Evolutionary conservation across 2,888 invertebrate species (phyloP).

Genomic region (Lottia scabra): DNA sequence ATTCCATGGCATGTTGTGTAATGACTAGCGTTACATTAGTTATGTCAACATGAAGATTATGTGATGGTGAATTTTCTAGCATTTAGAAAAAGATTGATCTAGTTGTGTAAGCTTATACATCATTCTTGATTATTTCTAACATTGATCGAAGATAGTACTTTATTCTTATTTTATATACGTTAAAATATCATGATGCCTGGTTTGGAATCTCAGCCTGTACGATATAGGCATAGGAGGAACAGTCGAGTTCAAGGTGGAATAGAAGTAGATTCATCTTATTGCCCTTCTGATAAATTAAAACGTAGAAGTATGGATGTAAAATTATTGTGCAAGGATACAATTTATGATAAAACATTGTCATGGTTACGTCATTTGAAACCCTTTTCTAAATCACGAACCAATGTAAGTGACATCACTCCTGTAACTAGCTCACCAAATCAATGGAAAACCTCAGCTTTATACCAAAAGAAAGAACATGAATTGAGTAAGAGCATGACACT

Average conservation of each 20-base stretch:
- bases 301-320: constrained; percentile 10
- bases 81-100: too few species aligned
- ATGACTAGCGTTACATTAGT: too few species aligned
- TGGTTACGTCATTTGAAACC: constrained; percentile 35
- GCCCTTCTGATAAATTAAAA: not conserved
- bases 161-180: not conserved
- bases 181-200: not conserved
- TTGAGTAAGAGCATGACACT: constrained; percentile 36
- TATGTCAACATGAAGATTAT: too few species aligned
- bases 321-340: constrained; percentile 28
- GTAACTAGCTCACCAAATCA: not conserved
- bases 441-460: not conserved
- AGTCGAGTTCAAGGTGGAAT: not conserved
- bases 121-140: too few species aligned
- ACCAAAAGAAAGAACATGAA: constrained; percentile 7
- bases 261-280: not conserved
- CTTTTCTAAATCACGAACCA: constrained; percentile 20
- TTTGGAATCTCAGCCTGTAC: constrained; percentile 1
- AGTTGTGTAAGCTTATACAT: too few species aligned
- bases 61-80: too few species aligned
- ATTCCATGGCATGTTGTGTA: too few species aligned
- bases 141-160: too few species aligned
- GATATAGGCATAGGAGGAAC: not conserved
- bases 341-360: constrained; percentile 38
- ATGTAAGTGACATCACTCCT: not conserved